phyloP scores from a whole-genome alignment of 2,113 vertebrate genomes.

The Dasyprocta punctata region DNA sequence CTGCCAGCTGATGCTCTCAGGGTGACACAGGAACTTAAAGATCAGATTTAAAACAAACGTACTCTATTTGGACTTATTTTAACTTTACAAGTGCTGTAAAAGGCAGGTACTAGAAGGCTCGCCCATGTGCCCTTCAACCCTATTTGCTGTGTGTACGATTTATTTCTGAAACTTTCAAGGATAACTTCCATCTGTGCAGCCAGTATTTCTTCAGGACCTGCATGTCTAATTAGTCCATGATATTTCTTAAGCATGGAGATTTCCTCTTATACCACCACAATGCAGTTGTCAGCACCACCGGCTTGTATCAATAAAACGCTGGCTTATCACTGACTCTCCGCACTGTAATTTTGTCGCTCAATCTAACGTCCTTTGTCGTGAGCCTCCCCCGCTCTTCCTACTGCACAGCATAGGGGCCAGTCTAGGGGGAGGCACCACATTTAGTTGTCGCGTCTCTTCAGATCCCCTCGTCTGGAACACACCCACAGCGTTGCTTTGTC shows the following conservation, averaged over 20 bases:
- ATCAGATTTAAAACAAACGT: background rate
- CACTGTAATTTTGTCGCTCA: background rate
- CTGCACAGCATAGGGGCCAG: rapidly evolving
- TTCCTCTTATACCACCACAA: background rate
- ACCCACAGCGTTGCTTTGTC: background rate
- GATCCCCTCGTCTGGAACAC: background rate
- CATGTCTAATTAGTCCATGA: background rate
- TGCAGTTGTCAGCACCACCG: background rate
- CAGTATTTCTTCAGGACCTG: background rate
- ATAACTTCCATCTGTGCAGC: rapidly evolving
- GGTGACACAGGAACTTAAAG: background rate
- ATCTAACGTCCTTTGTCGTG: background rate
- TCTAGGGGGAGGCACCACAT: background rate
- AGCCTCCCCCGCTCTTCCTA: rapidly evolving
- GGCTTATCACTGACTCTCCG: background rate
- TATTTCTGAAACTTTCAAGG: background rate
- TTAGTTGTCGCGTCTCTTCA: background rate
- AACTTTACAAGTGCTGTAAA: background rate
- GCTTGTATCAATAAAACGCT: too few relatives aligned
- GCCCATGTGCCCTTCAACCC: background rate
- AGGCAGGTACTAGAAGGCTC: too few relatives aligned
- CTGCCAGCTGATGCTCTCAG: too few relatives aligned
- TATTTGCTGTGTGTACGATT: background rate
- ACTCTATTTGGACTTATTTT: background rate
- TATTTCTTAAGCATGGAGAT: background rate